Evolutionary conservation across 2,888 invertebrate species (phyloP).

Genomic region (Spisula solida): DNA sequence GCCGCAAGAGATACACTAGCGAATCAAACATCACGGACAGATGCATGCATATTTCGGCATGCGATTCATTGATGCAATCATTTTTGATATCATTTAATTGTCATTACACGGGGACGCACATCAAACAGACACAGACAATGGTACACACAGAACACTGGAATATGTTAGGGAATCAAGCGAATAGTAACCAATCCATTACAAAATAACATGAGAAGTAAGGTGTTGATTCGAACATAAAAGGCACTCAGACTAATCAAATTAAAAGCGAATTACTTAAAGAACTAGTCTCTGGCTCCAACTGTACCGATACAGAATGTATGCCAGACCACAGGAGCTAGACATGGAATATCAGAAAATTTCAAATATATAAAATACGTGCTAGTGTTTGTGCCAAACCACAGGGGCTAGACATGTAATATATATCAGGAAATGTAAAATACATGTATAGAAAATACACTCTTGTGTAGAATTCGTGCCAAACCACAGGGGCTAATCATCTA

Average conservation of each 20-base stretch:
- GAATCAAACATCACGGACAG: background rate
- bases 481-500: slow-evolving; percentile 41
- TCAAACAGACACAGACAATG: slow-evolving; percentile 31
- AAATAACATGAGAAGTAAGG: slow-evolving; percentile 58
- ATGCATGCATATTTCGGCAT: slow-evolving; percentile 12
- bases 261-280: slow-evolving; percentile 73
- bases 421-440: too few relatives aligned
- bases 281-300: slow-evolving; percentile 49
- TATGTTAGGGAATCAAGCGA: background rate
- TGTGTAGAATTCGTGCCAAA: slow-evolving; percentile 9
- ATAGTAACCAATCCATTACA: slow-evolving; percentile 60
- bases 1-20: background rate
- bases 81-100: slow-evolving; percentile 34
- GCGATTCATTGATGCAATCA: background rate
- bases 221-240: slow-evolving; percentile 68
- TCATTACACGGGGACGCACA: slow-evolving; percentile 18
- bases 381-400: too few relatives aligned
- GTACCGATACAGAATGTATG: slow-evolving; percentile 26
- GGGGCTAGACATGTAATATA: too few relatives aligned
- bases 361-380: too few relatives aligned
- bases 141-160: background rate
- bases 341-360: background rate
- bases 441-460: too few relatives aligned
- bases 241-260: slow-evolving; percentile 71
- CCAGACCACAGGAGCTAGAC: slow-evolving; percentile 30